Conservation (phyloP, 2,888 invertebrate species). For the Dolichopus griseipennis region DNA sequence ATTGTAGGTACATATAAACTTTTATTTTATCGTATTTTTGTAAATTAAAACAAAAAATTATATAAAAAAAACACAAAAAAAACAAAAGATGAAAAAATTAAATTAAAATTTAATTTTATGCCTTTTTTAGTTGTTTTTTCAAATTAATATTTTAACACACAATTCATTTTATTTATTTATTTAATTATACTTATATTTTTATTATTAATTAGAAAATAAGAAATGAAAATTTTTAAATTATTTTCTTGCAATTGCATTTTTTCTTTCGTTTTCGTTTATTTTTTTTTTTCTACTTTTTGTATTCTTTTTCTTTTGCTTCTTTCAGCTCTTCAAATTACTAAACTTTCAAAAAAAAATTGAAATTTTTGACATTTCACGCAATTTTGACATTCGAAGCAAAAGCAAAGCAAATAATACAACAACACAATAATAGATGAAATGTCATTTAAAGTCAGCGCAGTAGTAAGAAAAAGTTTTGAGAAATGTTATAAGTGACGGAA, state of each 20-base stretch:
- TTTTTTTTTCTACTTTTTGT: too few species aligned
- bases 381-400: not conserved
- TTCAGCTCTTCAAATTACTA: too few species aligned
- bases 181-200: not conserved
- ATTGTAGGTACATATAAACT: too few species aligned
- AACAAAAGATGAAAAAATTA: not conserved
- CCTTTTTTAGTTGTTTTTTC: too few species aligned
- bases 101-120: too few species aligned
- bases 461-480: not conserved
- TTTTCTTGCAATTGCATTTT: slow-evolving; percentile 2
- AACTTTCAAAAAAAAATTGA: too few species aligned
- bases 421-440: not conserved
- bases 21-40: too few species aligned
- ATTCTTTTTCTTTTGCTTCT: too few species aligned
- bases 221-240: not conserved
- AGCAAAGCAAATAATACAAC: too few species aligned
- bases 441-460: not conserved
- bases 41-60: too few species aligned
- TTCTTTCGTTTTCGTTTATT: not conserved
- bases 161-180: not conserved
- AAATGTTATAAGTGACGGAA: too few species aligned
- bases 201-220: not conserved
- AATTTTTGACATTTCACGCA: not conserved
- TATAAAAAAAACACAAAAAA: not conserved
- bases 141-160: too few species aligned